Conservation (phyloP, 2,797 vertebrate genomes). For the Acanthis flammea region DNA sequence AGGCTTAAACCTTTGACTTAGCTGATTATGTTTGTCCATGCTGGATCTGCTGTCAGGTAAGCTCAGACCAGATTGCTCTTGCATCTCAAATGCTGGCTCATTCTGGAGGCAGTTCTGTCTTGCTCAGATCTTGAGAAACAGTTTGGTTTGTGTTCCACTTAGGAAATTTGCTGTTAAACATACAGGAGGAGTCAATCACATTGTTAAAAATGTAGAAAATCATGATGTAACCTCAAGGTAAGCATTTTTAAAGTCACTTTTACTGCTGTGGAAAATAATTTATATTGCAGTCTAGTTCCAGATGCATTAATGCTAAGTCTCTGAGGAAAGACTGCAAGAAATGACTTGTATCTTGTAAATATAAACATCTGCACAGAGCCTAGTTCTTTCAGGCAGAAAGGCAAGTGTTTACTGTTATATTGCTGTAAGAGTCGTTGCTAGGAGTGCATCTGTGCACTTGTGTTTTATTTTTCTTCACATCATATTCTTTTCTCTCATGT, state of each 20-base stretch:
- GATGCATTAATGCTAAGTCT: neutral
- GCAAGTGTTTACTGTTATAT: neutral
- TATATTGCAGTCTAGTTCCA: neutral
- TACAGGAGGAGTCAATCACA: neutral
- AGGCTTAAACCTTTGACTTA: neutral
- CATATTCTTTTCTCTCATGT: neutral
- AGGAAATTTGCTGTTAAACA: neutral
- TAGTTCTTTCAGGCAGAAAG: neutral
- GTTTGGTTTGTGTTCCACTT: neutral
- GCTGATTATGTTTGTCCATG: neutral
- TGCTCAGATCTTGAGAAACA: neutral
- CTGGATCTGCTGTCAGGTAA: neutral
- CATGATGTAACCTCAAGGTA: neutral
- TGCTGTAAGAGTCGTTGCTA: slow-evolving; percentile 62
- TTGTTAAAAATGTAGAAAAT: neutral
- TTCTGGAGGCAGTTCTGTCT: neutral
- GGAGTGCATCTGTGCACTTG: slow-evolving; percentile 24
- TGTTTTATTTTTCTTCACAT: neutral
- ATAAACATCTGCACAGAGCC: neutral
- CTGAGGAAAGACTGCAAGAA: neutral
- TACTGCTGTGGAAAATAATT: neutral
- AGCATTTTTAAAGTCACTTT: neutral
- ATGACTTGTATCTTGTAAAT: neutral
- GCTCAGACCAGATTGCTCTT: neutral
- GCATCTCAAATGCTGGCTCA: neutral